A percentile compares a stretch with the other conserved stretches of the same genome.
phyloP scores from a whole-genome alignment of 2,888 invertebrate species.

The Drosophila prostipennis region DNA sequence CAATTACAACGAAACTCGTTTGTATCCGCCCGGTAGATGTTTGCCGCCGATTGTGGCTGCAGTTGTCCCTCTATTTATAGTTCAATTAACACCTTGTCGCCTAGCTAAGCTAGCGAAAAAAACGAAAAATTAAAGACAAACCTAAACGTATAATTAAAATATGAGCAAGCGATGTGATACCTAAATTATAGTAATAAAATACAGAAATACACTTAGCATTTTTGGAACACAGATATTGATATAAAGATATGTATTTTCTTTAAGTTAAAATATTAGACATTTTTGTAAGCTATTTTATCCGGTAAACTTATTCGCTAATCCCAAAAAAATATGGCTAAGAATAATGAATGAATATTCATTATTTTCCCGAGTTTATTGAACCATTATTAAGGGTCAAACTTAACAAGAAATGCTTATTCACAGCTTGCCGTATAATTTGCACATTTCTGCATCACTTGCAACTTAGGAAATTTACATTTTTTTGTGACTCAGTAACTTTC shows the following conservation, averaged over 20 bases:
- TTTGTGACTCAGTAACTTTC: constrained; percentile 49
- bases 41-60: constrained; percentile 51
- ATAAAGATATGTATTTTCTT: too few relatives aligned
- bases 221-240: too few relatives aligned
- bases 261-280: too few relatives aligned
- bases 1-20: constrained; percentile 49
- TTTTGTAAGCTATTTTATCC: too few relatives aligned
- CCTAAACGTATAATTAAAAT: constrained; percentile 23
- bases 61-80: constrained; percentile 63
- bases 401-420: constrained; percentile 2
- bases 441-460: constrained; percentile 80
- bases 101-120: constrained; percentile 51
- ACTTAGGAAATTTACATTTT: constrained; percentile 39
- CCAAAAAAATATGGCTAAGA: too few relatives aligned
- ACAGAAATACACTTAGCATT: too few relatives aligned
- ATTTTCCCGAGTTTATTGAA: constrained; percentile 1
- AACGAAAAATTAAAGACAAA: constrained; percentile 45
- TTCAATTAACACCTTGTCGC: constrained; percentile 71
- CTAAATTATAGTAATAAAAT: not conserved
- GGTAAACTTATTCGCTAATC: too few relatives aligned
- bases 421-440: constrained; percentile 65
- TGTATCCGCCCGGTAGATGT: constrained; percentile 28
- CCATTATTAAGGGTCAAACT: not conserved
- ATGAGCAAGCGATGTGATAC: too few relatives aligned
- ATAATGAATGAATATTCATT: not conserved